Base-by-base conservation (phyloP, 2,888 invertebrate genomes). In the Eupeodes latifasciatus region DNA sequence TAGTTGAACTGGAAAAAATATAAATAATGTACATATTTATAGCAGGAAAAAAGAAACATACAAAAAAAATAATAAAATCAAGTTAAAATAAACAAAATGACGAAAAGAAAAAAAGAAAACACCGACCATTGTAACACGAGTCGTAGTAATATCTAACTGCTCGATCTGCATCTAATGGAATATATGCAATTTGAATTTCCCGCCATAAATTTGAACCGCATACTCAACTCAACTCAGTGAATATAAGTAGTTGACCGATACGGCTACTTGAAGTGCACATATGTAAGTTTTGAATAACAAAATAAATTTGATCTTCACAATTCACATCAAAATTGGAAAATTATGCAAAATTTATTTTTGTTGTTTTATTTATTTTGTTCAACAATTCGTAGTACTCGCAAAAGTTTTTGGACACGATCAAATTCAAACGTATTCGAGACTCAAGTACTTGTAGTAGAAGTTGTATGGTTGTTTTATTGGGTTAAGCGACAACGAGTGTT, bases 1-100 rank as follows among this genome's bases (percentile, higher is more conserved):
- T 80, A 80, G 71, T 80, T 87, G 71, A 79, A 87, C 83, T 83
- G 71, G 71, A 55, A 85, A 77, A 84, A 40, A 40, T 40, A 40
- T 40, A 40, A 40, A 40, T 7, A 40, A 67, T 16, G 67, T 75
- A 69, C 11, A 59, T 27, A 11, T 53, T 53, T 44, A 7, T 47
- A 44, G 36, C 11, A 14, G 14, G 36, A 66, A 49, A 16, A 55
- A 76, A 66, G 51, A 75, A 34, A n/a, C 19, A 12, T 0, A 55
- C 12, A 55, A 53, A 19, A 59, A 57, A 66, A 53, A 49, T 27
- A 66, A 66, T 49, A 40, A 66, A 77, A 53, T 64, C 62, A 62
- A 76, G 62, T 76, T 62, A 74, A 81, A 74, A 57, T 57, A 64
- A 77, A 82, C 51, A 66, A 71, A 77, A 77, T 27, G 27, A 27